These are phyloP conservation scores for Scaptomyza polygonia DNA, from an alignment of 2,888 invertebrate species.

Conservation along the genomic window DNA sequence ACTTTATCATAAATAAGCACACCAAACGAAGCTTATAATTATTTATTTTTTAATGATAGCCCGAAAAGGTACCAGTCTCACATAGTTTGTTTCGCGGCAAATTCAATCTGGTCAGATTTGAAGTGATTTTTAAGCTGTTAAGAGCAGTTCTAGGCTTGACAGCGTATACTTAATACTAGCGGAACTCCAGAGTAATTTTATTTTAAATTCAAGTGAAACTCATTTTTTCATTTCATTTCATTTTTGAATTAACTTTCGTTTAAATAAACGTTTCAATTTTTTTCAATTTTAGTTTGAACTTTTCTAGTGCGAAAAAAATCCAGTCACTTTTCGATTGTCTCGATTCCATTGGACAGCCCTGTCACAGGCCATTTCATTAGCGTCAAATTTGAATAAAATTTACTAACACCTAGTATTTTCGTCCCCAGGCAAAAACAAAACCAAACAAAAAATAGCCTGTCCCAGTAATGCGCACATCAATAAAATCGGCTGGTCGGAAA, in stretches of 20 bases:
- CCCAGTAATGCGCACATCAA: conserved; percentile 31
- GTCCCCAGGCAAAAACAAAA: conserved; percentile 2
- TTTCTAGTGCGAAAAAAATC: neutral
- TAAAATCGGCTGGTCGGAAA: conserved; percentile 51
- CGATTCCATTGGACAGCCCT: conserved; percentile 33
- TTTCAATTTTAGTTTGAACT: neutral
- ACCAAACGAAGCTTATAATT: neutral
- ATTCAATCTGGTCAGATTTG: no score
- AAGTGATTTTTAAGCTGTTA: no score
- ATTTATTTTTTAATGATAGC: neutral
- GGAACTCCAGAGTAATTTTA: no score
- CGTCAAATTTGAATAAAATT: conserved; percentile 78
- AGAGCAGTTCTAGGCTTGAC: no score
- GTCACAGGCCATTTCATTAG: conserved; percentile 75
- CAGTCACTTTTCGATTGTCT: conserved; percentile 19
- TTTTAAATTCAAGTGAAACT: no score
- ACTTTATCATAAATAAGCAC: conserved; percentile 66
- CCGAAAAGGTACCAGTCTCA: no score
- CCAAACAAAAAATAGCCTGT: neutral
- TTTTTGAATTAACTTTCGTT: neutral
- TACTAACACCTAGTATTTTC: conserved; percentile 67
- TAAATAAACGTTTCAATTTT: neutral
- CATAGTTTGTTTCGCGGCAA: no score
- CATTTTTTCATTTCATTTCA: neutral
- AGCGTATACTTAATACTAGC: no score